Percentiles rank a stretch among this genome's conserved stretches.
Evolutionary conservation across 2,113 vertebrate species (phyloP).

Genomic region (Thamnophis sirtalis): DNA sequence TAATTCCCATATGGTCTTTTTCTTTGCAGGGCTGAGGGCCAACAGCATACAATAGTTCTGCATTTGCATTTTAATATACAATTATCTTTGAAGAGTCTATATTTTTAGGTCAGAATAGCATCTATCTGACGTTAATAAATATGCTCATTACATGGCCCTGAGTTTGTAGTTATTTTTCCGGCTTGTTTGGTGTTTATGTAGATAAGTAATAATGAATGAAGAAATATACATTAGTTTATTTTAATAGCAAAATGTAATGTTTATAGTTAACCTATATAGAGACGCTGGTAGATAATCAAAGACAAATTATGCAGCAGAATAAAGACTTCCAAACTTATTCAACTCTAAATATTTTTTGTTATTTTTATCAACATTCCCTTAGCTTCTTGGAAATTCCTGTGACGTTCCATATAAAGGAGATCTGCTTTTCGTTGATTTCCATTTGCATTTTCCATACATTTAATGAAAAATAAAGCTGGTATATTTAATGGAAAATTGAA

Average conservation of each 20-base stretch:
- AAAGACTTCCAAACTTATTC: neutral
- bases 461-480: neutral
- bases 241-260: neutral
- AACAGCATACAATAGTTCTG: neutral
- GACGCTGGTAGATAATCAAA: neutral
- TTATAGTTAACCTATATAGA: neutral
- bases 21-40: neutral
- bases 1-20: neutral
- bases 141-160: neutral
- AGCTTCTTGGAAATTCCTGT: neutral
- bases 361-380: neutral
- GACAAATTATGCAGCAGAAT: neutral
- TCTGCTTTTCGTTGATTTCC: neutral
- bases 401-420: neutral
- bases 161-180: neutral
- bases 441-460: neutral
- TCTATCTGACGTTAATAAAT: neutral
- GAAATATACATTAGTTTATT: neutral
- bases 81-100: neutral
- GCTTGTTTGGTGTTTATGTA: neutral
- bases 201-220: neutral
- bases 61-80: neutral
- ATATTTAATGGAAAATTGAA: neutral
- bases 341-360: neutral
- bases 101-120: neutral